phyloP scores from a whole-genome alignment of 2,797 vertebrate genomes.

The Sebastiscus albofasciatus region DNA sequence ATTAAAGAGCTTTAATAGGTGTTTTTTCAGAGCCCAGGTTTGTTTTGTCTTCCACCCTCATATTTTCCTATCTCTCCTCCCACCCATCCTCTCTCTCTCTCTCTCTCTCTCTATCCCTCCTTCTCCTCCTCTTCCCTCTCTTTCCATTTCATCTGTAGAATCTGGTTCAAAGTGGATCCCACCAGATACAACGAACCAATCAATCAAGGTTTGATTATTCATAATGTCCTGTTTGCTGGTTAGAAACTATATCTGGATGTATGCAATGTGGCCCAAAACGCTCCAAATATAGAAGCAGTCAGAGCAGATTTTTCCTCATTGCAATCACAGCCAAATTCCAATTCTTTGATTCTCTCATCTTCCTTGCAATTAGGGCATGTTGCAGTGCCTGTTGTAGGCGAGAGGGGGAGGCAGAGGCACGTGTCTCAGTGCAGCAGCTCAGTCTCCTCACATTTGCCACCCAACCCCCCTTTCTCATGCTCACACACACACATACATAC shows the following conservation, averaged over 20 bases:
- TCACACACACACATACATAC: background rate
- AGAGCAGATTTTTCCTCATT: conserved; percentile 58
- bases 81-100: conserved; percentile 13
- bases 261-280: conserved; percentile 28
- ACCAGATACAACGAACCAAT: conserved; percentile 61
- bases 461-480: conserved; percentile 47
- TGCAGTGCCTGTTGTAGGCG: conserved; percentile 52
- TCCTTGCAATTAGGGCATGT: conserved; percentile 75
- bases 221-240: conserved; percentile 32
- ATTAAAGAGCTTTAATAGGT: conserved; percentile 31
- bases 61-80: conserved; percentile 26
- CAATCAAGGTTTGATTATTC: conserved; percentile 74
- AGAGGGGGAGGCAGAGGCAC: conserved; percentile 66
- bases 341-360: conserved; percentile 72
- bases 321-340: conserved; percentile 69
- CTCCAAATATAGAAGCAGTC: conserved; percentile 69
- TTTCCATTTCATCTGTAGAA: conserved; percentile 58
- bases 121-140: conserved; percentile 11
- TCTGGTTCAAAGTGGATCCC: conserved; percentile 71
- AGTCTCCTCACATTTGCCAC: conserved; percentile 17
- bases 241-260: conserved; percentile 3
- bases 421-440: conserved; percentile 16
- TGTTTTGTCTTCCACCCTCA: conserved; percentile 22
- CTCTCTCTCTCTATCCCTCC: background rate
- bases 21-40: conserved; percentile 2